phyloP scores from a whole-genome alignment of 2,888 invertebrate genomes.

The Chrysodeixis includens region DNA sequence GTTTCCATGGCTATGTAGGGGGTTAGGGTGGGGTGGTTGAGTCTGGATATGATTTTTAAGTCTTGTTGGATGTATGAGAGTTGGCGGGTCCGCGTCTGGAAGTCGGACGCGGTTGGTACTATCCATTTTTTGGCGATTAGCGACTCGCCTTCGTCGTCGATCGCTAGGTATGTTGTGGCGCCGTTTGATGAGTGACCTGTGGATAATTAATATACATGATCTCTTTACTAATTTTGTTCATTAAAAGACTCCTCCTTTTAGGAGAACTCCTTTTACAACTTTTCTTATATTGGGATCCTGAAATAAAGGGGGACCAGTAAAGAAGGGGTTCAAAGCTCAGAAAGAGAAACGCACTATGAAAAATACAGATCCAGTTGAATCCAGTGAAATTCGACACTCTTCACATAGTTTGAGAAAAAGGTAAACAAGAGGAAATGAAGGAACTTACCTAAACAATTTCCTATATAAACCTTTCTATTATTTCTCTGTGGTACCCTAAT shows the following conservation, averaged over 20 bases:
- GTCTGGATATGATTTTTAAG: conserved; percentile 91
- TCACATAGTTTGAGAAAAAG: no score
- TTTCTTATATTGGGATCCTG: no score
- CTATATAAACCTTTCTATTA: conserved; percentile 91
- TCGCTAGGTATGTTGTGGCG: conserved; percentile 92
- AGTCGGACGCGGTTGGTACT: conserved; percentile 81
- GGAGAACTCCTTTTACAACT: no score
- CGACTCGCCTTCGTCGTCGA: conserved; percentile 93
- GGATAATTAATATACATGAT: no score
- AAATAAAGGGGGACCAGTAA: no score
- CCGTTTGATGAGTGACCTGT: conserved; percentile 93
- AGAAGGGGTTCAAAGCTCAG: no score
- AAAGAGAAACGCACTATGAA: no score
- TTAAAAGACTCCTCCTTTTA: no score
- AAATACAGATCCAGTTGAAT: no score
- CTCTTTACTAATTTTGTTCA: no score
- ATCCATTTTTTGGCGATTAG: conserved; percentile 94
- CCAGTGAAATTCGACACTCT: no score
- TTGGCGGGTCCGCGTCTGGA: conserved; percentile 87
- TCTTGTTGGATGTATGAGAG: conserved; percentile 93
- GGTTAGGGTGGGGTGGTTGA: conserved; percentile 92
- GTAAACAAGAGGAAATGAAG: no score
- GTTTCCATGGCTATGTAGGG: conserved; percentile 93
- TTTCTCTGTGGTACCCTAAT: conserved; percentile 77
- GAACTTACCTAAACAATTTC: conserved; percentile 92